phyloP scores from a whole-genome alignment of 2,888 invertebrate species.

The Vanessa cardui region DNA sequence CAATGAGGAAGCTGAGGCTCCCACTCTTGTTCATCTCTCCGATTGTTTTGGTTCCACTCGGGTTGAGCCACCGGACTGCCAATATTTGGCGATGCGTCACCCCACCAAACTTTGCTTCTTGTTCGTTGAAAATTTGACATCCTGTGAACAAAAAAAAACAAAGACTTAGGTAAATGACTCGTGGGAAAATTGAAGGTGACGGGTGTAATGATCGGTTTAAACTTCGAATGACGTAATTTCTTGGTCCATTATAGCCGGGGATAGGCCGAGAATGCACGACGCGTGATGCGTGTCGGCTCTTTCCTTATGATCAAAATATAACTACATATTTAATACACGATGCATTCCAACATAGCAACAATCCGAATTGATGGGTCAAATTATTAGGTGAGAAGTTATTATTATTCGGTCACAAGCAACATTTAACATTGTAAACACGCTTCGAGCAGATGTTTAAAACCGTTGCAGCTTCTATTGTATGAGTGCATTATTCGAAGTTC shows the following conservation, averaged over 20 bases:
- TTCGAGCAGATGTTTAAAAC: slow-evolving; percentile 77
- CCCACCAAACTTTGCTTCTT: slow-evolving; percentile 88
- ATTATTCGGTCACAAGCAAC: slow-evolving; percentile 17
- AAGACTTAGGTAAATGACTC: slow-evolving; percentile 59
- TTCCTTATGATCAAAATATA: slow-evolving; percentile 33
- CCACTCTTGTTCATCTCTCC: slow-evolving; percentile 71
- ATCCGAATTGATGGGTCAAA: background rate
- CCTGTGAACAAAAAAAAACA: slow-evolving; percentile 73
- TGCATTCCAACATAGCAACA: no score
- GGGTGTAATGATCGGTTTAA: slow-evolving; percentile 68
- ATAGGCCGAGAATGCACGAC: slow-evolving; percentile 60
- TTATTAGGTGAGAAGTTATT: slow-evolving; percentile 11
- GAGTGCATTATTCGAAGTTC: slow-evolving; percentile 55
- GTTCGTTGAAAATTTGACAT: slow-evolving; percentile 87
- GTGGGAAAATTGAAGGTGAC: slow-evolving; percentile 67
- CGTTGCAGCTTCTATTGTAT: slow-evolving; percentile 77
- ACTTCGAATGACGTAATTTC: slow-evolving; percentile 67
- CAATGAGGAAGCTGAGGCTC: slow-evolving; percentile 79
- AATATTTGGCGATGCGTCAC: slow-evolving; percentile 72
- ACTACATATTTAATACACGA: background rate
- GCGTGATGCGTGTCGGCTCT: slow-evolving; percentile 64
- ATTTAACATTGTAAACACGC: slow-evolving; percentile 35
- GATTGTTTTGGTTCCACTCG: slow-evolving; percentile 62
- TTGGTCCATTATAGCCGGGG: slow-evolving; percentile 65
- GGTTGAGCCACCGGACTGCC: slow-evolving; percentile 72